Percentiles rank a stretch among this genome's conserved stretches.
phyloP scores from a whole-genome alignment of 2,888 invertebrate species.

The Dolichopus griseipennis region DNA sequence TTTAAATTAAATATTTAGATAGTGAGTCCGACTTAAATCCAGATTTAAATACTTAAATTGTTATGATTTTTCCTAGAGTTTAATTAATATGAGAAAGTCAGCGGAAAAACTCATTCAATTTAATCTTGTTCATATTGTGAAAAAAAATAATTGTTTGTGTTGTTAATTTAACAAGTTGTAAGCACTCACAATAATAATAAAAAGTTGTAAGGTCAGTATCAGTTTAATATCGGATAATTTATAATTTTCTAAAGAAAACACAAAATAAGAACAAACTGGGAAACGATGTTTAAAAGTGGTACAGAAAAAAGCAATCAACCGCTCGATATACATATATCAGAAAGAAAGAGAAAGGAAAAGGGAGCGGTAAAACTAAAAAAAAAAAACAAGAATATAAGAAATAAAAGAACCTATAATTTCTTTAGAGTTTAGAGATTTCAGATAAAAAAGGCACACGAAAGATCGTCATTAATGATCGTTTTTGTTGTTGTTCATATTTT shows the following conservation, averaged over 20 bases:
- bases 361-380: not conserved
- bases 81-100: no score
- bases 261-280: no score
- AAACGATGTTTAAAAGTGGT: no score
- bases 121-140: no score
- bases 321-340: no score
- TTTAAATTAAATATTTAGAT: no score
- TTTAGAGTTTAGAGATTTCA: not conserved
- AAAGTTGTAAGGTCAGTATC: constrained; percentile 8
- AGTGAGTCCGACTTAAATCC: no score
- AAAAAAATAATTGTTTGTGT: not conserved
- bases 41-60: no score
- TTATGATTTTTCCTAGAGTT: no score
- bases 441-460: constrained; percentile 1
- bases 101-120: no score
- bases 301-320: no score
- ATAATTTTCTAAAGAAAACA: not conserved
- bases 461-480: not conserved
- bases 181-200: constrained; percentile 8
- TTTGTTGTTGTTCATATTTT: not conserved
- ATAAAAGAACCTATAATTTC: not conserved
- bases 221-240: not conserved
- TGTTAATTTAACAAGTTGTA: not conserved
- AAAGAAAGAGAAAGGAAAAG: not conserved
- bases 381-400: not conserved